Evolutionary conservation across 2,888 invertebrate species (phyloP).

Genomic region (Chymomyza fuscimana): DNA sequence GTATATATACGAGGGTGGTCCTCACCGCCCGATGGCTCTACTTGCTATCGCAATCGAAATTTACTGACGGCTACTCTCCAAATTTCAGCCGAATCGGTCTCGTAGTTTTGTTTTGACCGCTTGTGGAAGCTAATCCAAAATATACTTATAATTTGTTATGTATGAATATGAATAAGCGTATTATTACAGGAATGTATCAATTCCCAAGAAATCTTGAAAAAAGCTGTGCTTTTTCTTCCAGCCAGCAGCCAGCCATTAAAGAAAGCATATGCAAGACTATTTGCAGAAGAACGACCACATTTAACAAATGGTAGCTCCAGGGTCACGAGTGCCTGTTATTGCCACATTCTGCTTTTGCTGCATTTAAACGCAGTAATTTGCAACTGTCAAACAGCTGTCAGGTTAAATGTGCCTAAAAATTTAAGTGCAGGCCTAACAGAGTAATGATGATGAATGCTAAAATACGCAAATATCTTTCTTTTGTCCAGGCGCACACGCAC

Average conservation of each 20-base stretch:
- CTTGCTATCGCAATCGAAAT: no score
- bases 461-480: conserved; percentile 71
- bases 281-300: conserved; percentile 8
- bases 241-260: not conserved
- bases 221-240: not conserved
- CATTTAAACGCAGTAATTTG: conserved; percentile 48
- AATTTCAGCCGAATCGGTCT: no score
- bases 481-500: conserved; percentile 48
- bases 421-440: conserved; percentile 48
- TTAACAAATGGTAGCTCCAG: not conserved
- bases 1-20: no score
- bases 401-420: conserved; percentile 57
- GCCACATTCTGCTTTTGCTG: conserved; percentile 4
- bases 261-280: not conserved
- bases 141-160: no score
- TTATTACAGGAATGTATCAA: no score
- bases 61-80: no score
- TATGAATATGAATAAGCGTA: no score
- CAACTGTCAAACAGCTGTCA: conserved; percentile 66
- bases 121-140: no score
- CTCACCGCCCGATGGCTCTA: no score
- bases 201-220: no score
- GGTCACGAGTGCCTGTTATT: not conserved
- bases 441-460: conserved; percentile 70
- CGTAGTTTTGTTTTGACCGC: no score